Percentiles rank a stretch among this genome's conserved stretches.
phyloP scores from a whole-genome alignment of 2,888 invertebrate genomes.

The Eilema griseolum region DNA sequence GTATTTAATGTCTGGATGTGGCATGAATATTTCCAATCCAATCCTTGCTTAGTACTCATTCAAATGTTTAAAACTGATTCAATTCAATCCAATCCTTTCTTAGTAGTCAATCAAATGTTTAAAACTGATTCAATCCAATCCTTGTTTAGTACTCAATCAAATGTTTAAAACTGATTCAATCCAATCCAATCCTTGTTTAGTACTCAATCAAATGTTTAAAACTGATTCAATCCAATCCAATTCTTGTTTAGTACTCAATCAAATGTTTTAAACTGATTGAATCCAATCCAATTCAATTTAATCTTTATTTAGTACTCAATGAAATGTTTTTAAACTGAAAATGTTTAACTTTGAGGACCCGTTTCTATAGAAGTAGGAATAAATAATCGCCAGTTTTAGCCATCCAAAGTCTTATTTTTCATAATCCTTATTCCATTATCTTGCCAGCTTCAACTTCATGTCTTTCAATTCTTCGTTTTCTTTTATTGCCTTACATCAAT shows the following conservation, averaged over 20 bases:
- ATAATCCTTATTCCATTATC: not conserved
- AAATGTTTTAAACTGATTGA: not conserved
- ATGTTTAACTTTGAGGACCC: not conserved
- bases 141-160: not conserved
- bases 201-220: not conserved
- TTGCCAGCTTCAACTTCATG: not conserved
- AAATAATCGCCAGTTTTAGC: not conserved
- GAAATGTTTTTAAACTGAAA: not conserved
- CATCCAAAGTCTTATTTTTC: not conserved
- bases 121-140: not conserved
- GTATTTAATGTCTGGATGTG: conserved; percentile 17
- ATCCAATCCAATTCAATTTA: no score
- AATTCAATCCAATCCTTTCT: no score
- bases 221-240: conserved; percentile 2
- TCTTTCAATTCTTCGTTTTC: not conserved
- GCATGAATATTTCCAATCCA: conserved; percentile 9
- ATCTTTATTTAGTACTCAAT: not conserved
- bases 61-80: not conserved
- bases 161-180: not conserved
- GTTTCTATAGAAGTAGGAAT: not conserved
- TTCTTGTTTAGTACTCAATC: not conserved
- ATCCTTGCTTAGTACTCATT: not conserved
- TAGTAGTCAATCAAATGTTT: no score
- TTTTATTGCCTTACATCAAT: not conserved
- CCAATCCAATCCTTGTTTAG: not conserved